A percentile compares a stretch with the other conserved stretches of the same genome.
These are phyloP conservation scores for Eristalis tenax DNA, from an alignment of 2,888 invertebrate genomes.

Conservation along the genomic window DNA sequence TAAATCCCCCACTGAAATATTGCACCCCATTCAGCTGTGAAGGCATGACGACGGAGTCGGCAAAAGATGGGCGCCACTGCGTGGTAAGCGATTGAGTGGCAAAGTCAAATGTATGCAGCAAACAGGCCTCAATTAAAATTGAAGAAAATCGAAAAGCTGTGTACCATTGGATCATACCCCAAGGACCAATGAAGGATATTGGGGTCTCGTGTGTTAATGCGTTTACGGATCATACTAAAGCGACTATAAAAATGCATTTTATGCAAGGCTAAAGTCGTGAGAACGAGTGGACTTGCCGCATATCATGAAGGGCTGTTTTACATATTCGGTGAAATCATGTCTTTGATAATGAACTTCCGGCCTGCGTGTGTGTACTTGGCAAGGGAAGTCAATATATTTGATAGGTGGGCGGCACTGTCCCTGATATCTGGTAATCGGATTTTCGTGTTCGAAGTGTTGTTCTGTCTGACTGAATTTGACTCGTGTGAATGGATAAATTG, in stretches of 20 bases:
- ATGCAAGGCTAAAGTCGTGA: background rate
- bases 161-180: slow-evolving; percentile 23
- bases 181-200: slow-evolving; percentile 14
- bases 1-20: slow-evolving; percentile 57
- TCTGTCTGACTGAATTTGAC: too few relatives aligned
- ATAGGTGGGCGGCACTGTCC: slow-evolving; percentile 1
- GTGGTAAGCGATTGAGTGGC: slow-evolving; percentile 12
- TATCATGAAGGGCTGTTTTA: background rate
- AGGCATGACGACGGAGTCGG: background rate
- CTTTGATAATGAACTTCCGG: slow-evolving; percentile 55
- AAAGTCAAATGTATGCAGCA: background rate
- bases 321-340: slow-evolving; percentile 25
- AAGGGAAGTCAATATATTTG: slow-evolving; percentile 50
- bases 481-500: background rate
- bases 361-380: slow-evolving; percentile 24
- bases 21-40: slow-evolving; percentile 33
- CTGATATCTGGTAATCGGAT: slow-evolving; percentile 34
- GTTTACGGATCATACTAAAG: background rate
- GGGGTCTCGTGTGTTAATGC: background rate
- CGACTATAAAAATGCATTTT: background rate
- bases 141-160: slow-evolving; percentile 45
- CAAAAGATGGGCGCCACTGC: background rate
- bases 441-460: slow-evolving; percentile 30
- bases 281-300: background rate
- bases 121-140: slow-evolving; percentile 41